Evolutionary conservation across 2,113 vertebrate genomes (phyloP), one percentile per base, ranked within the genome.

Genomic region (Platycercus adscitus): DNA sequence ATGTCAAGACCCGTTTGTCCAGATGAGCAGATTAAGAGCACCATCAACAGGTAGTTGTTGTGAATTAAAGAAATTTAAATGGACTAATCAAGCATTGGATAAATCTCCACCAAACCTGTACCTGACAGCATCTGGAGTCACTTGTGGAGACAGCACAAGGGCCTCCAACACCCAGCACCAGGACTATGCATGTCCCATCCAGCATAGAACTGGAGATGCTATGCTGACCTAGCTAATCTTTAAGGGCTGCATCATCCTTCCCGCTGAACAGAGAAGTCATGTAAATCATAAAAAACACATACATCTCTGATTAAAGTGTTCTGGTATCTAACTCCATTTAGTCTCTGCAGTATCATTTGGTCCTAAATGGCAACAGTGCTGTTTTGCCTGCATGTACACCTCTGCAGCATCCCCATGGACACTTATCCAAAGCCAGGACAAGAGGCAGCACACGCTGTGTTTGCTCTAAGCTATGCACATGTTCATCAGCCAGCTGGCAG

Each of bases 321-420:
- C 69, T 81, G 33, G 11, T 77, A 43, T 52, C 56, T 19, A 72
- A 85, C 28, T 63, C 31, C 29, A 44, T 87, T 64, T 23, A 47
- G 41, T 21, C 25, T 79, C 26, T 60, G 26, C 39, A 64, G 10
- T 47, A 60, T 24, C 44, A 21, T 28, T 44, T 79, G 26, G 7
- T 69, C 35, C 26, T 55, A 64, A 81, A 47, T 7, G 14, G 65
- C 61, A 93, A 60, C 26, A 91, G 52, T 13, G 28, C 28, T 37
- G 0, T 14, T 1, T 26, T 78, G n/a, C 28, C 46, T 71, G 43
- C 13, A 19, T 0, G 2, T 25, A 23, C n/a, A 49, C 2, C 31
- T 50, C 1, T 5, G 19, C 46, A 64, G 35, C 47, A 65, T 47
- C 39, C 47, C 50, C 16, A 1, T 2, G 21, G 52, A 5, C 46